Conservation (phyloP, 2,113 vertebrate species). For the Scomber colias region DNA sequence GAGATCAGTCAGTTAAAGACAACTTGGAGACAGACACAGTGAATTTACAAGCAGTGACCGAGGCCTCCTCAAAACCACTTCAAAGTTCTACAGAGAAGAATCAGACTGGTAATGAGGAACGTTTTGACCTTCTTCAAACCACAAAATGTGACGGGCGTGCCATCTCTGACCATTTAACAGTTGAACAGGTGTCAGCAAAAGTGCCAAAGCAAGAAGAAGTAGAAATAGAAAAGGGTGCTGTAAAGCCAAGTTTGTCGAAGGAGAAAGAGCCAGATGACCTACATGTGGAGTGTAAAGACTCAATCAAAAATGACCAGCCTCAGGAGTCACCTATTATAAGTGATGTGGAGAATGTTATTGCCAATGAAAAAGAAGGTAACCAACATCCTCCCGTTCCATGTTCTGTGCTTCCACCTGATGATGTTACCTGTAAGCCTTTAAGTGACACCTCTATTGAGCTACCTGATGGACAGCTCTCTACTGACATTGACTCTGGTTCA, state of each 20-base stretch:
- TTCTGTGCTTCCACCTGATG: constrained; percentile 28
- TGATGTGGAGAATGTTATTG: constrained; percentile 11
- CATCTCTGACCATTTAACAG: background rate
- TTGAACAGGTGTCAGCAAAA: constrained; percentile 8
- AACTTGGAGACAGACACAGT: constrained; percentile 25
- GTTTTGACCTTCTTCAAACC: constrained; percentile 34
- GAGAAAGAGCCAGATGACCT: constrained; percentile 23
- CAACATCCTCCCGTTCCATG: constrained; percentile 7
- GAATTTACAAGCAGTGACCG: constrained; percentile 3
- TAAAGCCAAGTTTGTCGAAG: constrained; percentile 21
- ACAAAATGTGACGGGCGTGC: constrained; percentile 27
- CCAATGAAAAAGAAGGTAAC: constrained; percentile 45
- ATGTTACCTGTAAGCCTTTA: constrained; percentile 24
- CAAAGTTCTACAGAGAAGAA: constrained; percentile 34
- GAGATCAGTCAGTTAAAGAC: constrained; percentile 33
- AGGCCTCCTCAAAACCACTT: constrained; percentile 13
- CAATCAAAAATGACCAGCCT: constrained; percentile 2
- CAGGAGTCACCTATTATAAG: constrained; percentile 20
- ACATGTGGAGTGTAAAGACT: constrained; percentile 22
- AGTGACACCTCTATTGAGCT: constrained; percentile 1
- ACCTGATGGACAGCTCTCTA: constrained; percentile 1
- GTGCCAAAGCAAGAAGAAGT: constrained; percentile 32
- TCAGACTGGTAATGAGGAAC: constrained; percentile 25
- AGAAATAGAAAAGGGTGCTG: background rate
- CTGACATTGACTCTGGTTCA: constrained; percentile 21